Base-by-base conservation (phyloP, 2,888 invertebrate species). In the Reticulitermes lucifugus region DNA sequence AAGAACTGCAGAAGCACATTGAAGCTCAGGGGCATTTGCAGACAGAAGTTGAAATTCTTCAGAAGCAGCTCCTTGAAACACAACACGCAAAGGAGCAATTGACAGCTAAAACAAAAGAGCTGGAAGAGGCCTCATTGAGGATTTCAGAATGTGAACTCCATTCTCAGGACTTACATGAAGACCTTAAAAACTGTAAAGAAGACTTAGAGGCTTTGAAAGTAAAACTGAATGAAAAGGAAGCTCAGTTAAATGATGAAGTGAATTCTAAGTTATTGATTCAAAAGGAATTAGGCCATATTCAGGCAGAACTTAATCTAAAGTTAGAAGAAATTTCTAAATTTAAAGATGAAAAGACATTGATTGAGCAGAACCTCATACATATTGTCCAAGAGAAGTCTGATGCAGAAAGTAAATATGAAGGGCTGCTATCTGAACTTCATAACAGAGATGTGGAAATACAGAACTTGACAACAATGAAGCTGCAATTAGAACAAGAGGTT, bases 401-500 rank as follows among this genome's bases (percentile, higher is more conserved):
- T 25, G 35, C 73, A 41, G 60, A 77, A n/a, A 77, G 43, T 18
- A 82, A 35, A 12, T 71, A 14, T 35, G 82, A 43, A 41, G 75
- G 71, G 18, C 6, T 21, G 21, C 21, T 29, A 18, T 29, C 60
- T 51, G 29, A 82, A 46, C n/a, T 82, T 35, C 10, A 22, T 71
- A 12, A n/a, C 65, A 82, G 71, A 22, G 82, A 59, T 90, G 0
- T 90, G 89, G 87, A 89, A 86, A 89, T 91, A 90, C 90, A 90
- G 89, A 79, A 89, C 84, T 87, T 88, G 85, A 86, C 91, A 85
- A 70, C n/a, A 70, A 25, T 35, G 84, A 87, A 83, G 35, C 88
- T 93, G 75, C 22, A 79, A 79, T 51, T 79, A 79, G 92, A 92
- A 87, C 89, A 90, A 87, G 91, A 92, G 87, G 90, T 93, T 85